Percentiles rank a stretch among this genome's conserved stretches.
These are phyloP conservation scores for Tragelaphus imberbis DNA, from an alignment of 2,113 vertebrate species.

Conservation along the genomic window DNA sequence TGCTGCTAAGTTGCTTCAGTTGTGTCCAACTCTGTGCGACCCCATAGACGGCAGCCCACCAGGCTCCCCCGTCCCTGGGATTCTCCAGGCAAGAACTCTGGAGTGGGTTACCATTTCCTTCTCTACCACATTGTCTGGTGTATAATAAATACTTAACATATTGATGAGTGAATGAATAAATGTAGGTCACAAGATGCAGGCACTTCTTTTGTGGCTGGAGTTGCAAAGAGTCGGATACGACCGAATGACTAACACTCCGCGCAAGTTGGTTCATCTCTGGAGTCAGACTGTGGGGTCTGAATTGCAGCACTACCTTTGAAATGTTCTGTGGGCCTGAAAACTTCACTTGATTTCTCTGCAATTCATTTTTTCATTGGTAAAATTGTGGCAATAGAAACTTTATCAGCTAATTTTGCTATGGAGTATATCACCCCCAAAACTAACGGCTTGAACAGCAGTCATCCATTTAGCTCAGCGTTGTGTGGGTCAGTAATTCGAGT, in stretches of 20 bases:
- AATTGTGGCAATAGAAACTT: background rate
- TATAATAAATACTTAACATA: background rate
- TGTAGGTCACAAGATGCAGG: background rate
- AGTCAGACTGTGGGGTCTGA: background rate
- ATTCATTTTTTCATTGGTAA: background rate
- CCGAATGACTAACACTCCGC: background rate
- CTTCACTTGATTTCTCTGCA: background rate
- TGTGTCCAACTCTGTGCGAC: too few relatives aligned
- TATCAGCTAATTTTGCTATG: constrained; percentile 1
- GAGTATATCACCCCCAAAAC: background rate
- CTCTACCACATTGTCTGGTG: background rate
- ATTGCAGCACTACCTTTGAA: background rate
- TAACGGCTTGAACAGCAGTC: background rate
- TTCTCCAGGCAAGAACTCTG: too few relatives aligned
- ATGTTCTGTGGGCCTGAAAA: background rate
- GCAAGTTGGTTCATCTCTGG: background rate
- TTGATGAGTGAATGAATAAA: background rate
- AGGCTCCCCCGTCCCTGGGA: too few relatives aligned
- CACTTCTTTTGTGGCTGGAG: background rate
- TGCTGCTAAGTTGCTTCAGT: too few relatives aligned
- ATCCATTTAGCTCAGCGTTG: background rate
- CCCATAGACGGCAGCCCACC: too few relatives aligned
- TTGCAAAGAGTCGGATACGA: background rate
- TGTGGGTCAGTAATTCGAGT: background rate
- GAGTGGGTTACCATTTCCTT: too few relatives aligned